These are phyloP conservation scores for Perdix hodgsoniae DNA, from an alignment of 2,797 vertebrate species.

Conservation along the genomic window DNA sequence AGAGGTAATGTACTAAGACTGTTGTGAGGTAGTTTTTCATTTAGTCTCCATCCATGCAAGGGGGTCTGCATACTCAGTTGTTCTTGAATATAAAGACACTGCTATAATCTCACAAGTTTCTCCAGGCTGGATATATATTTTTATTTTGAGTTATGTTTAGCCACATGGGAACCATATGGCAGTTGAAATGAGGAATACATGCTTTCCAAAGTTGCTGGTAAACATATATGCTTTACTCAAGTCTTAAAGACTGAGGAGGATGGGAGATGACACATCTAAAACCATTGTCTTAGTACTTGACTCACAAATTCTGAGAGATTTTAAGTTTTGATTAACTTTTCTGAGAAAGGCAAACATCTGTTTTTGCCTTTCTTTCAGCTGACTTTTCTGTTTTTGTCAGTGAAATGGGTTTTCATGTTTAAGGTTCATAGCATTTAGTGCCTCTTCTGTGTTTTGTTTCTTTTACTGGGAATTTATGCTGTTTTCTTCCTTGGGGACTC, in stretches of 20 bases:
- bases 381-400: slow-evolving; percentile 11
- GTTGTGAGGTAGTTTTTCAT: background rate
- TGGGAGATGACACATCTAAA: background rate
- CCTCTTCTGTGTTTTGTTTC: background rate
- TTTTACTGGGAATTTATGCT: background rate
- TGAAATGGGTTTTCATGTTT: background rate
- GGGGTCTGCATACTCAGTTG: background rate
- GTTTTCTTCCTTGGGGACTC: background rate
- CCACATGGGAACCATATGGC: slow-evolving; percentile 49
- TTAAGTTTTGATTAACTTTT: background rate
- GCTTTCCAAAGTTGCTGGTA: slow-evolving; percentile 10
- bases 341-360: background rate
- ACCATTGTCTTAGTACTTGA: background rate
- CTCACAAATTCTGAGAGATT: background rate
- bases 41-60: background rate
- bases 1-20: background rate
- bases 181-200: background rate
- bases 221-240: background rate
- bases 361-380: background rate
- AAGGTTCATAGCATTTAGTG: background rate
- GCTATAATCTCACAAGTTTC: background rate
- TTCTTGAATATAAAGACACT: background rate
- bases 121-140: slow-evolving; percentile 22
- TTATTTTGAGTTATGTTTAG: slow-evolving; percentile 44
- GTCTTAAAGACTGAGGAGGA: background rate